Percentiles rank a stretch among this genome's conserved stretches.
Conservation (phyloP, 1,140 invertebrate species). For the Phymorhynchus buccinoides region DNA sequence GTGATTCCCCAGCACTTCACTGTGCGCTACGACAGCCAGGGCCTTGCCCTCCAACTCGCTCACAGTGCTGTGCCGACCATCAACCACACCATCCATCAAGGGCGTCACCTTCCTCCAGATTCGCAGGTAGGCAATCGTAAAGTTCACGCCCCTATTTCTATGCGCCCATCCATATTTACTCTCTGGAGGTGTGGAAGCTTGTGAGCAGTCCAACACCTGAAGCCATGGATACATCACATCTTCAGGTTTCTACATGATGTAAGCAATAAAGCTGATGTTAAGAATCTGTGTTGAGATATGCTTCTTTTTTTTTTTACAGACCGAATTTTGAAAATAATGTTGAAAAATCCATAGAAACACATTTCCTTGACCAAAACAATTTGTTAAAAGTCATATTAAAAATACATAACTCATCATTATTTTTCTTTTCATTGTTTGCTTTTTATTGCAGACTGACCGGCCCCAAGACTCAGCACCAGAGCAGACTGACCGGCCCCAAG, state of each 20-base stretch:
- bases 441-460: no score
- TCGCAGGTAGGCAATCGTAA: no score
- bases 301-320: no score
- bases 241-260: no score
- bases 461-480: no score
- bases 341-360: neutral
- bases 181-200: no score
- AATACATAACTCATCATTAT: neutral
- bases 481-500: no score
- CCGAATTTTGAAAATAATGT: neutral
- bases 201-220: neutral
- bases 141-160: no score
- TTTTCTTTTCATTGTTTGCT: neutral
- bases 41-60: neutral
- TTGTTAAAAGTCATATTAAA: neutral
- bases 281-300: no score
- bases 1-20: constrained; percentile 12
- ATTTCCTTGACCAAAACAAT: no score
- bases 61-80: neutral
- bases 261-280: no score
- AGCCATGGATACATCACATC: neutral
- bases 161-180: no score
- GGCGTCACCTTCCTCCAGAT: constrained; percentile 9
- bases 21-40: neutral
- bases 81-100: neutral